A percentile compares a stretch with the other conserved stretches of the same genome.
Conservation (phyloP, 2,113 vertebrate species). For the Chionomys nivalis region DNA sequence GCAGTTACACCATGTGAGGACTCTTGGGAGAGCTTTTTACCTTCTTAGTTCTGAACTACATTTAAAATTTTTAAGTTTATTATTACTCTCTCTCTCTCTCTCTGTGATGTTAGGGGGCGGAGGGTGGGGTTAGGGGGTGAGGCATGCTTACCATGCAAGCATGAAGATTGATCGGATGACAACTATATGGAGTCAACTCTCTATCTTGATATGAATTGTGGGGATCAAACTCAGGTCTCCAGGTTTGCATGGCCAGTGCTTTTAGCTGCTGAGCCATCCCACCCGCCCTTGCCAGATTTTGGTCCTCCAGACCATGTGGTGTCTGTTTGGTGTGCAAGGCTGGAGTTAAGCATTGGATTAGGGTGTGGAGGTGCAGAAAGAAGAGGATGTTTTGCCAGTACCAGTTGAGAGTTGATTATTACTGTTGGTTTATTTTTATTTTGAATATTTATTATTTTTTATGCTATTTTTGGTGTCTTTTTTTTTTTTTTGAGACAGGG, state of each 20-base stretch:
- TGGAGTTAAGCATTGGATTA: background rate
- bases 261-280: background rate
- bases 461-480: background rate
- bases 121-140: accelerated
- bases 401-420: background rate
- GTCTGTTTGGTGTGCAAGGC: background rate
- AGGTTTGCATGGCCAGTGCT: background rate
- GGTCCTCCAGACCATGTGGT: background rate
- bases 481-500: background rate
- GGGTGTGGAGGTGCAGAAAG: background rate
- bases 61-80: background rate
- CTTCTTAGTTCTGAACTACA: background rate
- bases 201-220: background rate
- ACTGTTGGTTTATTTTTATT: background rate
- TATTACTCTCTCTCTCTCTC: too few species aligned
- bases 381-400: background rate
- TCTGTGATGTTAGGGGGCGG: background rate
- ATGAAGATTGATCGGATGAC: background rate
- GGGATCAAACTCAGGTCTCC: background rate
- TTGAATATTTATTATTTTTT: background rate
- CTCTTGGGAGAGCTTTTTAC: background rate
- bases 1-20: background rate
- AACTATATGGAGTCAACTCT: background rate
- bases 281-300: background rate
- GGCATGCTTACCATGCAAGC: background rate